A percentile compares a stretch with the other conserved stretches of the same genome.
phyloP scores from a whole-genome alignment of 2,888 invertebrate species.

The Ypsolopha scabrella region DNA sequence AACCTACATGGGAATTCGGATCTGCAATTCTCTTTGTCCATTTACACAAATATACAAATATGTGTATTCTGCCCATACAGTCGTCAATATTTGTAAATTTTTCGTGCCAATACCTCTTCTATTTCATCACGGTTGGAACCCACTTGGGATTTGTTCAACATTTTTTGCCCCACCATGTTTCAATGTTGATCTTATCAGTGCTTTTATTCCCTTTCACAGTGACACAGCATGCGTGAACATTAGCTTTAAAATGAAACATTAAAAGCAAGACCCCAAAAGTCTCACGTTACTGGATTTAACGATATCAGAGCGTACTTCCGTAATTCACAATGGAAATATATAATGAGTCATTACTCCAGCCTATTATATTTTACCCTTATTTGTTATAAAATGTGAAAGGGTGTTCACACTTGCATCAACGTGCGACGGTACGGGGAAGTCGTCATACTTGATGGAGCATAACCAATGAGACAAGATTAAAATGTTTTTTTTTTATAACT shows the following conservation, averaged over 20 bases:
- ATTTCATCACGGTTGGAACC: no score
- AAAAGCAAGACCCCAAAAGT: conserved; percentile 1
- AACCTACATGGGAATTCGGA: no score
- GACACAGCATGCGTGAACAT: background rate
- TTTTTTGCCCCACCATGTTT: background rate
- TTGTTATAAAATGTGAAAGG: background rate
- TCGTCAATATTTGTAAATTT: no score
- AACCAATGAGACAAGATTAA: background rate
- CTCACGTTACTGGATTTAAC: conserved; percentile 14
- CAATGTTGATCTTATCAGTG: background rate
- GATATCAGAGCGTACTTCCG: conserved; percentile 43
- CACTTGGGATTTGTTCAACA: no score
- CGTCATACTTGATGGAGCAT: background rate
- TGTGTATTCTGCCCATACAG: no score
- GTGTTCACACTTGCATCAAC: background rate
- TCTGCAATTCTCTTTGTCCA: no score
- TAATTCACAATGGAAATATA: conserved; percentile 32
- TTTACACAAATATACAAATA: no score
- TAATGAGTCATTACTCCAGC: conserved; percentile 49
- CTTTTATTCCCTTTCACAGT: conserved; percentile 1
- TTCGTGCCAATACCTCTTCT: no score
- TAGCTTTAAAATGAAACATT: conserved; percentile 1
- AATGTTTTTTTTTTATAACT: no score
- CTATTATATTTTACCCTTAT: conserved; percentile 13
- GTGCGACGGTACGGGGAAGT: background rate